A percentile compares a stretch with the other conserved stretches of the same genome.
These are phyloP conservation scores for Andrena dorsata DNA, from an alignment of 2,888 invertebrate genomes.

Conservation along the genomic window DNA sequence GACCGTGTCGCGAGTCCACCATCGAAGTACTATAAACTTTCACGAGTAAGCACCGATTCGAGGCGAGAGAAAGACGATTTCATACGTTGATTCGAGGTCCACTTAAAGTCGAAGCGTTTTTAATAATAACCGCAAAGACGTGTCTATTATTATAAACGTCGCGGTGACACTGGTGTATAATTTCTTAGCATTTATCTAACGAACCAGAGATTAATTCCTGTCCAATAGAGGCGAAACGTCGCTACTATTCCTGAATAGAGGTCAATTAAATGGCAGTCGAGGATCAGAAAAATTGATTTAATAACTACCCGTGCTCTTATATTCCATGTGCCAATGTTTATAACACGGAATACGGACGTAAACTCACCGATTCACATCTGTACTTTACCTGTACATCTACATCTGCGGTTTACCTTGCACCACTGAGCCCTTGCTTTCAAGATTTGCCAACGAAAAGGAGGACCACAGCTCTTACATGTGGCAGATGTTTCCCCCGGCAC, in stretches of 20 bases:
- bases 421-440: constrained; percentile 25
- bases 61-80: background rate
- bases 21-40: background rate
- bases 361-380: background rate
- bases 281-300: no score
- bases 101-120: background rate
- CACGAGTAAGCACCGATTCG: background rate
- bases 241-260: background rate
- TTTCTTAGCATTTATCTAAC: background rate
- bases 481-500: constrained; percentile 19
- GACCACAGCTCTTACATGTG: constrained; percentile 8
- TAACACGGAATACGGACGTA: background rate
- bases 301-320: background rate
- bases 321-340: background rate
- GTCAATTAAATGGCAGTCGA: background rate
- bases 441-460: constrained; percentile 61
- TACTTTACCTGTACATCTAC: background rate
- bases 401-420: constrained; percentile 8
- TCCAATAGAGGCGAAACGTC: background rate
- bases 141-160: background rate
- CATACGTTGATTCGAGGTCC: background rate
- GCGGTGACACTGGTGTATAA: background rate
- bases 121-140: background rate
- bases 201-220: background rate
- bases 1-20: background rate